Conservation (phyloP, 2,888 invertebrate genomes). For the Candidula unifasciata region DNA sequence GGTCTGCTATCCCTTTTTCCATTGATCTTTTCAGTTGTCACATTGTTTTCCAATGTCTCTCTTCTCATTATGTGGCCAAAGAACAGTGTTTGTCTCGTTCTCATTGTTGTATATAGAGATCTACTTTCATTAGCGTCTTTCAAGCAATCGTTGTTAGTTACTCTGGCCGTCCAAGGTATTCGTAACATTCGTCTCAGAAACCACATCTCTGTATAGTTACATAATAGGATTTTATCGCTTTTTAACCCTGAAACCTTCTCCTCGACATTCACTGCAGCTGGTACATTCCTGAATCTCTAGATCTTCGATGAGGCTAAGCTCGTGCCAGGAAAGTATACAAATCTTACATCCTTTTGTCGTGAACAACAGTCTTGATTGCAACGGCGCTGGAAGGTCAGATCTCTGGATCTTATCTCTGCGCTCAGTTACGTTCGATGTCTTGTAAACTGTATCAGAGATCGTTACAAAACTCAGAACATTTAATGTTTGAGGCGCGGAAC, state of each 20-base stretch:
- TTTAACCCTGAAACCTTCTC: slow-evolving; percentile 3
- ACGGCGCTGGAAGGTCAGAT: background rate
- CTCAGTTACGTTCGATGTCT: background rate
- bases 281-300: background rate
- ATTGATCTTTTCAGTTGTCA: too few species aligned
- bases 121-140: too few species aligned
- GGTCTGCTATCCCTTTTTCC: too few species aligned
- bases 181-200: too few species aligned
- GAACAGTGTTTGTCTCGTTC: too few species aligned
- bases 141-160: too few species aligned
- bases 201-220: too few species aligned
- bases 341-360: background rate
- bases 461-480: slow-evolving; percentile 9
- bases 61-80: too few species aligned
- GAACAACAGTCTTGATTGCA: slow-evolving; percentile 5
- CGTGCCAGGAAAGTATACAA: slow-evolving; percentile 23
- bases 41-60: too few species aligned
- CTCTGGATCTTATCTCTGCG: background rate
- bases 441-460: background rate
- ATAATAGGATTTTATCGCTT: background rate
- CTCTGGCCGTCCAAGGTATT: too few species aligned
- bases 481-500: background rate
- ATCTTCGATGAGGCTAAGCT: background rate
- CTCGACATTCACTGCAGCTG: background rate
- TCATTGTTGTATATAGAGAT: too few species aligned